These are phyloP conservation scores for Eucidaris tribuloides DNA, from an alignment of 35 echinoderm and acorn worm species.

Conservation along the genomic window DNA sequence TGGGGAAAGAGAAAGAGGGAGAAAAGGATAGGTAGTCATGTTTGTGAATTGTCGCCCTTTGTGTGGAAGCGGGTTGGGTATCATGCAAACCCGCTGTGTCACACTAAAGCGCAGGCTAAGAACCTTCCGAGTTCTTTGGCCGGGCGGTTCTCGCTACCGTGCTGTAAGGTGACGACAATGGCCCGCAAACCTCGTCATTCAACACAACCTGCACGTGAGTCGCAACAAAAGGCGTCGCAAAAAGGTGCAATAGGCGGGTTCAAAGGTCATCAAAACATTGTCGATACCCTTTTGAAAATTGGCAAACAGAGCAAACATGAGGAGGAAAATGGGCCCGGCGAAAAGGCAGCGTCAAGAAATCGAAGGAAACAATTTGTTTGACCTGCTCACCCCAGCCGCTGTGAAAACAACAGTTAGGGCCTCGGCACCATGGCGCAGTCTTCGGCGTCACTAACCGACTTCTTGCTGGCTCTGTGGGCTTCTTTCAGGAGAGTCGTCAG, in stretches of 20 bases:
- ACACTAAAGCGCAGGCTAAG: neutral
- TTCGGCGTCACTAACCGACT: no score
- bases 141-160: slow-evolving; percentile 13
- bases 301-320: slow-evolving; percentile 1
- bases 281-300: neutral
- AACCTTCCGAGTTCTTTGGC: slow-evolving; percentile 9
- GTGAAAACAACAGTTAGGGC: no score
- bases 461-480: no score
- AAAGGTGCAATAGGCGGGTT: neutral
- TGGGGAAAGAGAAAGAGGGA: no score
- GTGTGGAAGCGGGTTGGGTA: no score
- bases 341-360: neutral
- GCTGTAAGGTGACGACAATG: no score
- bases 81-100: neutral
- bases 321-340: neutral
- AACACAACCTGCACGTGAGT: slow-evolving; percentile 19
- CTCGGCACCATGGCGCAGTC: no score
- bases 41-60: no score
- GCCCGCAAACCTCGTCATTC: no score
- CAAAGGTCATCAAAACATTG: slow-evolving; percentile 27
- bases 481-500: no score
- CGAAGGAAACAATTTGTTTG: neutral
- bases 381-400: neutral
- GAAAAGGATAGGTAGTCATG: no score
- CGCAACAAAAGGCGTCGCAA: neutral